Evolutionary conservation across 2,888 invertebrate genomes (phyloP).

Genomic region (Emmelina monodactyla): DNA sequence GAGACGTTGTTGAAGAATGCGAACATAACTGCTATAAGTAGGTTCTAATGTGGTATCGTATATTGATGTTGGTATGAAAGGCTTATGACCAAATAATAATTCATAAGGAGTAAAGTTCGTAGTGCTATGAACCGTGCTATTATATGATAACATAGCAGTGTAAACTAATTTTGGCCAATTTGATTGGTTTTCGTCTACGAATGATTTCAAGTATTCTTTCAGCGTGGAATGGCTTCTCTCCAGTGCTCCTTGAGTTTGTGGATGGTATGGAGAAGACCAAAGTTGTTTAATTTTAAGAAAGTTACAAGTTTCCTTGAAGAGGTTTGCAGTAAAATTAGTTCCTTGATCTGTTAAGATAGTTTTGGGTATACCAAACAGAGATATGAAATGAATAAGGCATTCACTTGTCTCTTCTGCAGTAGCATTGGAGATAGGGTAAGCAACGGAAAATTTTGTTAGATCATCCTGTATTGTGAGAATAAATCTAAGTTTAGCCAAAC

Average conservation of each 20-base stretch:
- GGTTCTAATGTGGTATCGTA: background rate
- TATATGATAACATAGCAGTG: slow-evolving; percentile 24
- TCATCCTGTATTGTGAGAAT: slow-evolving; percentile 17
- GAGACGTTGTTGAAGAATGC: slow-evolving; percentile 19
- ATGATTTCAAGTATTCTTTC: slow-evolving; percentile 17
- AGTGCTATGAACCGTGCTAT: slow-evolving; percentile 20
- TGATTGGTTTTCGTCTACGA: slow-evolving; percentile 15
- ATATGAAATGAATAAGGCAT: slow-evolving; percentile 23
- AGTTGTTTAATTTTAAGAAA: slow-evolving; percentile 17
- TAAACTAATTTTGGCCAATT: slow-evolving; percentile 24
- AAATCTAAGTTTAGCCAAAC: slow-evolving; percentile 4
- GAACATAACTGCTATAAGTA: slow-evolving; percentile 19
- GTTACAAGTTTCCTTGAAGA: slow-evolving; percentile 15
- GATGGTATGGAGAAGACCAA: slow-evolving; percentile 19
- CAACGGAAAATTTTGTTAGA: slow-evolving; percentile 17
- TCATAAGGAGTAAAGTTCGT: slow-evolving; percentile 24
- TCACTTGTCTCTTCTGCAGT: slow-evolving; percentile 16
- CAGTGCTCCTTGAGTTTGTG: slow-evolving; percentile 17
- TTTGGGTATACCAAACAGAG: slow-evolving; percentile 27
- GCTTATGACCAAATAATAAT: slow-evolving; percentile 22
- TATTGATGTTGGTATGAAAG: slow-evolving; percentile 12
- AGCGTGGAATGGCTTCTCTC: slow-evolving; percentile 17
- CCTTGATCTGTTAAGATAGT: slow-evolving; percentile 30
- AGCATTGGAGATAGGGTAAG: slow-evolving; percentile 14
- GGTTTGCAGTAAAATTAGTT: slow-evolving; percentile 15